Evolutionary conservation across 2,888 invertebrate genomes (phyloP).

Genomic region (Pemphredon lugubris): DNA sequence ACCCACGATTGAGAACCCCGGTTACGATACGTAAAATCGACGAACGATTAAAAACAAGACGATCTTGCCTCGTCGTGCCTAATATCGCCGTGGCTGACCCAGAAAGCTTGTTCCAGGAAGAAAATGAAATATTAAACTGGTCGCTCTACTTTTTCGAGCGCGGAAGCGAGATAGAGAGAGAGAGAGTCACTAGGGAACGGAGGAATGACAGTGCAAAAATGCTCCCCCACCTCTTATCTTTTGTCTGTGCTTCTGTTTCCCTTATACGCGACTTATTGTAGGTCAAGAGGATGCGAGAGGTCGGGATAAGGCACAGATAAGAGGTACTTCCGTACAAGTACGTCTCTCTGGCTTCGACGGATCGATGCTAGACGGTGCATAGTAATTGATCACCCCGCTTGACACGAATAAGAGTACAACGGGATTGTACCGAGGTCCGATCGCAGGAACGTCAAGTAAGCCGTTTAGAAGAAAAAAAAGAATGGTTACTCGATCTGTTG

Average conservation of each 20-base stretch:
- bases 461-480: too few species aligned
- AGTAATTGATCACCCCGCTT: conserved; percentile 40
- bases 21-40: background rate
- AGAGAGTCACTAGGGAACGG: background rate
- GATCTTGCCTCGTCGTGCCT: background rate
- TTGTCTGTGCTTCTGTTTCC: conserved; percentile 41
- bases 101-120: conserved; percentile 8
- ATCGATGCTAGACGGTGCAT: conserved; percentile 38
- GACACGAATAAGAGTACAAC: conserved; percentile 30
- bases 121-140: conserved; percentile 4
- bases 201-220: conserved; percentile 27
- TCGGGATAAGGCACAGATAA: conserved; percentile 44
- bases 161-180: background rate
- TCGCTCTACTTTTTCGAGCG: conserved; percentile 43
- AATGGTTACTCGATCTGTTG: too few species aligned
- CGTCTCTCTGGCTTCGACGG: background rate
- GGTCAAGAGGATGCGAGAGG: conserved; percentile 51
- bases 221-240: background rate
- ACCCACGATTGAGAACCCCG: too few species aligned
- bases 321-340: conserved; percentile 28
- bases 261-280: conserved; percentile 12
- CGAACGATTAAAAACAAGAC: conserved; percentile 3
- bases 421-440: too few species aligned
- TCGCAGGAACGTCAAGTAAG: too few species aligned
- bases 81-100: conserved; percentile 18